phyloP scores from a whole-genome alignment of 1,140 invertebrate species.

The Drosophila pandora region DNA sequence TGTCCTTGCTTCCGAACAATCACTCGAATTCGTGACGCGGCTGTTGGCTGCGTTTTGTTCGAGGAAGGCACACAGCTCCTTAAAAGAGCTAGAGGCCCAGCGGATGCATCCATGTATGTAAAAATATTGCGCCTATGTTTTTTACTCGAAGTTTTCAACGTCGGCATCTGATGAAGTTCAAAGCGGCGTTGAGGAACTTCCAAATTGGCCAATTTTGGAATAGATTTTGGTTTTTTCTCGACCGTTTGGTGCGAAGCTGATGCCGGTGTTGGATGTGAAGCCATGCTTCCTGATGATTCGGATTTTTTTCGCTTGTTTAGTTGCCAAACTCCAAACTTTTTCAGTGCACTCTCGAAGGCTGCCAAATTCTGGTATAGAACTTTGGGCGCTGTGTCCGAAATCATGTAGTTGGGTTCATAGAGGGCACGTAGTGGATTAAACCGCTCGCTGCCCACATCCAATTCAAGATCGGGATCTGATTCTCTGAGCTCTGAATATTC shows the following conservation, averaged over 20 bases:
- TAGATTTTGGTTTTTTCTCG: constrained; percentile 2
- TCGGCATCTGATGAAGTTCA: constrained; percentile 69
- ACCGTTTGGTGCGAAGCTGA: neutral
- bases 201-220: constrained; percentile 19
- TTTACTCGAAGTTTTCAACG: constrained; percentile 52
- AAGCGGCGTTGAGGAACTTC: constrained; percentile 49
- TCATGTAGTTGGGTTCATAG: constrained; percentile 85
- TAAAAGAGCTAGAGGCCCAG: constrained; percentile 87
- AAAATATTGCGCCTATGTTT: constrained; percentile 85
- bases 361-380: constrained; percentile 77
- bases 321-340: constrained; percentile 65
- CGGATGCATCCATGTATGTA: constrained; percentile 86
- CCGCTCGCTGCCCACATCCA: constrained; percentile 86
- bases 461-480: constrained; percentile 67
- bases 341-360: constrained; percentile 71
- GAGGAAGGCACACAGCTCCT: constrained; percentile 86
- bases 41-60: neutral
- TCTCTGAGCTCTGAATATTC: neutral
- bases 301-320: constrained; percentile 54
- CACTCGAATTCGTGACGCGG: constrained; percentile 86
- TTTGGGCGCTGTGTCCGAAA: constrained; percentile 83
- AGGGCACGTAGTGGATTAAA: constrained; percentile 89
- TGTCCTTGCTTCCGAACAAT: constrained; percentile 87
- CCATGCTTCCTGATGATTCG: neutral
- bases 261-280: neutral